These are phyloP conservation scores for Pluvialis apricaria DNA, from an alignment of 2,113 vertebrate species.

Conservation along the genomic window DNA sequence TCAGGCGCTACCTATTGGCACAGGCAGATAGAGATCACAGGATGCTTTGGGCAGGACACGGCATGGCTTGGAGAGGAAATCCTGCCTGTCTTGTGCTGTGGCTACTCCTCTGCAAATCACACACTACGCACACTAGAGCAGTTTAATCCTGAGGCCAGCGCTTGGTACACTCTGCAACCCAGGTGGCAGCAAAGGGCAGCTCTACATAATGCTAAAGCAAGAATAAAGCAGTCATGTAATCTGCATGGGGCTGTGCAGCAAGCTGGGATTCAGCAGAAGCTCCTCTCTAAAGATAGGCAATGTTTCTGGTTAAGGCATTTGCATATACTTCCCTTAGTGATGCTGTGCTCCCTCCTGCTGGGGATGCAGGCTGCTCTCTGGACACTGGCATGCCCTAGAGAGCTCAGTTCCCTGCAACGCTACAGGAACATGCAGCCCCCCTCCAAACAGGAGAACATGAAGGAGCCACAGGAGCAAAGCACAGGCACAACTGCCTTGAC, in stretches of 20 bases:
- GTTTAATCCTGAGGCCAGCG: neutral
- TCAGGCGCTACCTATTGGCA: neutral
- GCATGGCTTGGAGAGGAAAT: neutral
- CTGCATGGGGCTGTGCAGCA: neutral
- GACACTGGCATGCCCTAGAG: neutral
- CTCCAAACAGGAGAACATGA: neutral
- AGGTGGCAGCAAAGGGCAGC: constrained; percentile 46
- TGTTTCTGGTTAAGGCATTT: neutral
- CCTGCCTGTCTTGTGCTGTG: neutral
- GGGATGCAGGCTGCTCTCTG: neutral
- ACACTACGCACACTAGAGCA: rapidly evolving
- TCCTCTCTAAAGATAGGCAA: neutral
- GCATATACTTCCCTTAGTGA: neutral
- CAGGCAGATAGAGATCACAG: neutral
- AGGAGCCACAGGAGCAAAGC: neutral
- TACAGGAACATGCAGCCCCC: neutral
- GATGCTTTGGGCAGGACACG: neutral
- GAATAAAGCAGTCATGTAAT: neutral
- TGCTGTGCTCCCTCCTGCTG: neutral
- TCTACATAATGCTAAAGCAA: neutral
- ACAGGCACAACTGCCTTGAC: neutral
- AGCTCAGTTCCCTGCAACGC: neutral
- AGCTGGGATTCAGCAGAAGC: neutral
- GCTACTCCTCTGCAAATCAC: neutral
- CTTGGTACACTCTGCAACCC: neutral